phyloP scores from a whole-genome alignment of 2,113 vertebrate genomes.

The Strix uralensis region DNA sequence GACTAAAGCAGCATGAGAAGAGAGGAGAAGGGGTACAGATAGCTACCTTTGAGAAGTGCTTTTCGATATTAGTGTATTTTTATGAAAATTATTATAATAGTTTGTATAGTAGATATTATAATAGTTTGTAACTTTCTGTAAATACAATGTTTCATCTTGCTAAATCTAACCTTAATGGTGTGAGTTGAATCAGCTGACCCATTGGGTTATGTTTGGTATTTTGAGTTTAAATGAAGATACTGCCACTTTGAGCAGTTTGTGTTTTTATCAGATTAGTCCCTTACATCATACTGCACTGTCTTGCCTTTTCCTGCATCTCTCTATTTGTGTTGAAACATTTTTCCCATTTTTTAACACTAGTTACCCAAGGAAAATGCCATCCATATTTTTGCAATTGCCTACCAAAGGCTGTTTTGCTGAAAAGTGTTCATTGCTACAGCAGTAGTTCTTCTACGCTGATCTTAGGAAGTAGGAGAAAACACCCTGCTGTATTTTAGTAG shows the following conservation, averaged over 20 bases:
- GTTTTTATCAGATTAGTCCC: neutral
- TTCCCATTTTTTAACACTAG: neutral
- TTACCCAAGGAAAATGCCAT: neutral
- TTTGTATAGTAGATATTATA: neutral
- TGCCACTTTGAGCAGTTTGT: neutral
- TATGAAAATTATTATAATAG: neutral
- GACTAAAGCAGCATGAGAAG: neutral
- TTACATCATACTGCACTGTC: neutral
- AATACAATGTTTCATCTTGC: neutral
- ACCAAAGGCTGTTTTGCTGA: neutral
- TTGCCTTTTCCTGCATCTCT: neutral
- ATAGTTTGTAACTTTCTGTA: neutral
- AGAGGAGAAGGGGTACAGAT: neutral
- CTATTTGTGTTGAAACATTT: neutral
- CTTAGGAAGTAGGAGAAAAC: neutral
- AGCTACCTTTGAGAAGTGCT: neutral
- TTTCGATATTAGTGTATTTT: neutral
- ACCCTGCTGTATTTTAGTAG: neutral
- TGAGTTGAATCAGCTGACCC: neutral
- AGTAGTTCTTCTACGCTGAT: neutral
- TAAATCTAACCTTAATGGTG: neutral
- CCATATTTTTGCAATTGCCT: neutral
- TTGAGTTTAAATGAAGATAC: neutral
- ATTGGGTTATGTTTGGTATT: neutral
- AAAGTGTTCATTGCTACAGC: neutral